Conservation (phyloP, 1,140 invertebrate genomes). For the Chrysoperla carnea region DNA sequence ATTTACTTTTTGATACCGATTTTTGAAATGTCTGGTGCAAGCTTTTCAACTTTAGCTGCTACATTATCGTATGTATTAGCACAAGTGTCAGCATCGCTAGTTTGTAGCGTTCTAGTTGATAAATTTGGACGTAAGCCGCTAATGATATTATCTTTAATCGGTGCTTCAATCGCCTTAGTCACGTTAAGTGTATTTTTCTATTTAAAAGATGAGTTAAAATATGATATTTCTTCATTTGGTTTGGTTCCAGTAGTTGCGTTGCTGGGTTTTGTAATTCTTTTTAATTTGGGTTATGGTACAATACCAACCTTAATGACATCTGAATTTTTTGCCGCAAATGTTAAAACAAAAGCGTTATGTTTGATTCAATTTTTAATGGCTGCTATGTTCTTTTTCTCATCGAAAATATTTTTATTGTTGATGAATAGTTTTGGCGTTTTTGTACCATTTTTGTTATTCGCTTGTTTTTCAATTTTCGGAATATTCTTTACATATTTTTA, state of each 20-base stretch:
- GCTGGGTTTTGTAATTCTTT: slow-evolving; percentile 10
- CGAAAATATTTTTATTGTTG: slow-evolving; percentile 27
- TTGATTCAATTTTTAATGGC: slow-evolving; percentile 11
- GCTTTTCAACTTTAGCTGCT: slow-evolving; percentile 18
- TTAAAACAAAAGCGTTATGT: slow-evolving; percentile 14
- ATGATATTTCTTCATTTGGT: neutral
- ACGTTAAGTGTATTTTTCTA: neutral
- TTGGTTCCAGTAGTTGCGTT: slow-evolving; percentile 11
- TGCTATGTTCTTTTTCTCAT: slow-evolving; percentile 18
- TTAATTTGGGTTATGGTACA: slow-evolving; percentile 10
- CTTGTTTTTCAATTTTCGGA: slow-evolving; percentile 20
- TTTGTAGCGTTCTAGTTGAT: slow-evolving; percentile 62
- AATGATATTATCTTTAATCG: neutral
- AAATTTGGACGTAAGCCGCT: slow-evolving; percentile 48
- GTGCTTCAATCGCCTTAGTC: neutral
- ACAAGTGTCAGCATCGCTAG: slow-evolving; percentile 55
- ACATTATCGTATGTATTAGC: slow-evolving; percentile 32
- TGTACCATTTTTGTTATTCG: slow-evolving; percentile 25
- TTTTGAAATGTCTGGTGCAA: slow-evolving; percentile 21
- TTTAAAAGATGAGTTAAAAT: neutral
- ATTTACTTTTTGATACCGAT: slow-evolving; percentile 40
- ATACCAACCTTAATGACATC: slow-evolving; percentile 10
- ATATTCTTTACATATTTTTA: slow-evolving; percentile 27
- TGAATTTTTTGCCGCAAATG: slow-evolving; percentile 14
- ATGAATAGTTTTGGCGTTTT: slow-evolving; percentile 23